Conservation (phyloP, 2,797 vertebrate genomes). For the Merluccius polli region DNA sequence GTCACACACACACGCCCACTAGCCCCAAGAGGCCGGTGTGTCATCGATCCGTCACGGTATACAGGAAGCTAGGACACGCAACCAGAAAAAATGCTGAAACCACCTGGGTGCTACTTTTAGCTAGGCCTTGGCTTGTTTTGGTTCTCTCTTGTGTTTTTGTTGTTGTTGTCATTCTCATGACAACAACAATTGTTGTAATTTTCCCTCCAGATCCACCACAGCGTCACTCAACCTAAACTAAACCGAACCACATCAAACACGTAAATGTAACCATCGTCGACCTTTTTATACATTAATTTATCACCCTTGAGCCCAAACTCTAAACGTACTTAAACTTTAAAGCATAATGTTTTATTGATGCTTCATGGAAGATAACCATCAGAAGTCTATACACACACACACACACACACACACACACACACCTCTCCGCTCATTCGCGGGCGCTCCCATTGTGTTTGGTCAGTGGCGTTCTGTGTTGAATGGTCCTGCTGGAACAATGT, state of each 20-base stretch:
- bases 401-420: background rate
- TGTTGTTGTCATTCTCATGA: background rate
- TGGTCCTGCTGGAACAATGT: constrained; percentile 58
- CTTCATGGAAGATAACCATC: background rate
- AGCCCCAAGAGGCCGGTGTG: background rate
- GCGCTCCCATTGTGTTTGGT: constrained; percentile 59
- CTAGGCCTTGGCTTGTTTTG: background rate
- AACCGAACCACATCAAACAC: background rate
- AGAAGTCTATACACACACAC: background rate
- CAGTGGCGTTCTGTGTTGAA: constrained; percentile 45
- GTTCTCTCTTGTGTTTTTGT: background rate
- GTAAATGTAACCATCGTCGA: background rate
- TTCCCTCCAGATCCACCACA: background rate
- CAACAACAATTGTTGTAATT: too few species aligned
- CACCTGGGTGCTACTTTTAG: background rate
- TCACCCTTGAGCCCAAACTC: too few species aligned
- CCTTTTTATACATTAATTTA: background rate
- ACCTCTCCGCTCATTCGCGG: constrained; percentile 42
- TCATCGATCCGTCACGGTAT: background rate
- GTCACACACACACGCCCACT: background rate
- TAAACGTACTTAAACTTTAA: background rate
- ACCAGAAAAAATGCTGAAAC: background rate
- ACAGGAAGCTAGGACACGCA: background rate
- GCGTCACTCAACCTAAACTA: background rate
- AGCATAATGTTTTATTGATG: background rate